Percentiles rank a stretch among this genome's conserved stretches.
phyloP scores from a whole-genome alignment of 2,888 invertebrate species.

The Notodonta dromedarius region DNA sequence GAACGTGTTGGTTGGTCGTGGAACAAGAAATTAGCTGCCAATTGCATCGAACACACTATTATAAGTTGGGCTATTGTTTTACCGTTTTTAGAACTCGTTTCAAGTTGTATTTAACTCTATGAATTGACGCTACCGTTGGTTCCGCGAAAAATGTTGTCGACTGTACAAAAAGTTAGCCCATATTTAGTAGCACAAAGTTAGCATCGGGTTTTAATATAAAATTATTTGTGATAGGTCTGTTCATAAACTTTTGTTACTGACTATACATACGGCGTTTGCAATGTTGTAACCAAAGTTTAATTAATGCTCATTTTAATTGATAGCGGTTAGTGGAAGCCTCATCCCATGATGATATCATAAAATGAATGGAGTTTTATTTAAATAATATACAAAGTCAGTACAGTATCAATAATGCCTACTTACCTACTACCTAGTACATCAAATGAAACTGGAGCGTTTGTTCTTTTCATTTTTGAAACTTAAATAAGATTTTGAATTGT shows the following conservation, averaged over 20 bases:
- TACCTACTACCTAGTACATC: no score
- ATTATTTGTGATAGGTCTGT: background rate
- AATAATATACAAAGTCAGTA: no score
- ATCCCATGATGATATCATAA: background rate
- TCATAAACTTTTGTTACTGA: background rate
- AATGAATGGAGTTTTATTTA: no score
- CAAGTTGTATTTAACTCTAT: conserved; percentile 45
- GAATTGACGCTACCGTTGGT: background rate
- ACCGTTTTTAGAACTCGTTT: conserved; percentile 73
- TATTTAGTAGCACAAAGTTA: background rate
- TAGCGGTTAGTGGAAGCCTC: background rate
- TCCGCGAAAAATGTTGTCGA: background rate
- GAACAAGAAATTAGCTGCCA: conserved; percentile 81
- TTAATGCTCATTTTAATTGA: background rate
- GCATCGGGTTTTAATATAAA: background rate
- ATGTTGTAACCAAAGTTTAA: background rate
- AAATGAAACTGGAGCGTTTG: no score
- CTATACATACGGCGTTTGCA: background rate
- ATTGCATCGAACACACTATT: conserved; percentile 80
- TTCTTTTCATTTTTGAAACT: no score
- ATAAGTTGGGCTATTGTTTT: conserved; percentile 79
- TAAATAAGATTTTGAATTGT: no score
- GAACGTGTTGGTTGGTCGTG: conserved; percentile 55
- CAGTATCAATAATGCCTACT: no score
- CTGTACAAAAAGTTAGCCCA: background rate